Percentiles rank a stretch among this genome's conserved stretches.
phyloP scores from a whole-genome alignment of 2,797 vertebrate species.

The Enteromius anoplus region DNA sequence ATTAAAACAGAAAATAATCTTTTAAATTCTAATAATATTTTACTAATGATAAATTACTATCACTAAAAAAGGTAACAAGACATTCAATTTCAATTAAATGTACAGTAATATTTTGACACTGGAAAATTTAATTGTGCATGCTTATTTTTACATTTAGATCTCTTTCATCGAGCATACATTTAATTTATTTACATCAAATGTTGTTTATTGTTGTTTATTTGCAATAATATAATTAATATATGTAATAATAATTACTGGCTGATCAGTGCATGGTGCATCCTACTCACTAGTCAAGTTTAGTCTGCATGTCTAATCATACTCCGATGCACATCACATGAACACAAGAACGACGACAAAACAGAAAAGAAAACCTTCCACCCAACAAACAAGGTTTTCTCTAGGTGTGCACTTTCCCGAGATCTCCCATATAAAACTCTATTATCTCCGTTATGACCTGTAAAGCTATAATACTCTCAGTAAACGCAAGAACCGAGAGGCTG shows the following conservation, averaged over 20 bases:
- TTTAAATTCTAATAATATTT: slow-evolving; percentile 1
- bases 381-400: slow-evolving; percentile 24
- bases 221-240: not conserved
- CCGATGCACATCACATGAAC: not conserved
- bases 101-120: not conserved
- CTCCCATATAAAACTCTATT: slow-evolving; percentile 30
- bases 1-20: not conserved
- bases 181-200: too few relatives aligned
- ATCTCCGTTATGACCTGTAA: slow-evolving; percentile 32
- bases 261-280: not conserved
- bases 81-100: too few relatives aligned
- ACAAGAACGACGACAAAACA: not conserved
- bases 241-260: not conserved
- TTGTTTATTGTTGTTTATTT: not conserved
- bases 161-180: too few relatives aligned
- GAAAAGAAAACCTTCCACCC: not conserved
- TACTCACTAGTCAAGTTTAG: not conserved
- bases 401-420: slow-evolving; percentile 15
- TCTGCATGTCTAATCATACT: not conserved
- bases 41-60: not conserved
- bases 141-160: not conserved
- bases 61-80: not conserved
- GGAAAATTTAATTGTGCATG: not conserved
- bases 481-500: slow-evolving; percentile 22
- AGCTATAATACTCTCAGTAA: slow-evolving; percentile 39